phyloP scores from a whole-genome alignment of 2,797 vertebrate species.

The Crocodylus rhombifer region DNA sequence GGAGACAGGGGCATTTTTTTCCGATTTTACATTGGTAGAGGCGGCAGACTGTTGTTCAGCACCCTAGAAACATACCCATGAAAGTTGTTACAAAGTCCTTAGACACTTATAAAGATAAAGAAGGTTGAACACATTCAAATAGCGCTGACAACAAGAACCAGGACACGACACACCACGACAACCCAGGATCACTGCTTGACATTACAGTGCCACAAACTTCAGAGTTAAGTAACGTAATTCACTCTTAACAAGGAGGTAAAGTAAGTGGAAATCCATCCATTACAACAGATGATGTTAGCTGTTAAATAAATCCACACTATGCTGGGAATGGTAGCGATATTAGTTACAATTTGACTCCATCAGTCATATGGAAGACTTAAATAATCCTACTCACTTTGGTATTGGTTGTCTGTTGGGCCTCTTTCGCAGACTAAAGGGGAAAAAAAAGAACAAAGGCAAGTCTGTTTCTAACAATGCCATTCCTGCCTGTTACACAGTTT shows the following conservation, averaged over 20 bases:
- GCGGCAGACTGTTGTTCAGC: conserved; percentile 71
- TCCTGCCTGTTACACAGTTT: conserved; percentile 7
- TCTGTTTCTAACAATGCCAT: conserved; percentile 37
- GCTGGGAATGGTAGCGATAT: fast-evolving
- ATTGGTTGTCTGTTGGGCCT: conserved; percentile 65
- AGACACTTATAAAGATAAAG: fast-evolving
- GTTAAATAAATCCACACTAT: not conserved
- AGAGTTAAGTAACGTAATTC: not conserved
- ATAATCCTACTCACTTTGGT: conserved; percentile 74
- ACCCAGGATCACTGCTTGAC: not conserved
- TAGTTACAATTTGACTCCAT: not conserved
- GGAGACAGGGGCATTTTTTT: conserved; percentile 78
- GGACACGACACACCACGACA: fast-evolving
- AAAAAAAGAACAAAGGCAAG: conserved; percentile 65
- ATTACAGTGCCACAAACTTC: not conserved
- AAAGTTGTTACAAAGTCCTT: fast-evolving
- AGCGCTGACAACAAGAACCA: not conserved
- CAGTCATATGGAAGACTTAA: not conserved
- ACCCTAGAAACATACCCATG: conserved; percentile 42
- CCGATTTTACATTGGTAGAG: conserved; percentile 77
- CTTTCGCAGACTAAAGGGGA: conserved; percentile 73
- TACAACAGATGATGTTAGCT: not conserved
- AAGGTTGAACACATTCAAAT: fast-evolving
- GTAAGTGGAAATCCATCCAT: not conserved
- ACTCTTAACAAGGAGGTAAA: not conserved